Conservation (phyloP, 2,113 vertebrate genomes). For the Chitala chitala region DNA sequence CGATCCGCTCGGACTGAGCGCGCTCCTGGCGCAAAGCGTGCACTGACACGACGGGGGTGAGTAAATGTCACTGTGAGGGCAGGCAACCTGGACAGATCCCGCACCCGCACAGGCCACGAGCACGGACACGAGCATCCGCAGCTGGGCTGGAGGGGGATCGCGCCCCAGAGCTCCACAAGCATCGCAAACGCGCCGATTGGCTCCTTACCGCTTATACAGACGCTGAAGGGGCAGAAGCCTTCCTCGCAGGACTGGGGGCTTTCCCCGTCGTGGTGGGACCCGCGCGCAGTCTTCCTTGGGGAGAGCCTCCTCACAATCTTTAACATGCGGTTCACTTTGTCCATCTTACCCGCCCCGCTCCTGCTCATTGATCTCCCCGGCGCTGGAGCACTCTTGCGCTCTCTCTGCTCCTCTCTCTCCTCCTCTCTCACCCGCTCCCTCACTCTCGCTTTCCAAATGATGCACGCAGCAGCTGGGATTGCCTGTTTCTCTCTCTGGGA, state of each 20-base stretch:
- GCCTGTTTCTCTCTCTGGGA: neutral
- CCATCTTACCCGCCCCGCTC: neutral
- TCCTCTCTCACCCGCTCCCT: neutral
- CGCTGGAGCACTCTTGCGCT: neutral
- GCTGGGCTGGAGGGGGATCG: neutral
- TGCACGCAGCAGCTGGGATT: neutral
- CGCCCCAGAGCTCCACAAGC: neutral
- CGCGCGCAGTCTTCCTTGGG: conserved; percentile 56
- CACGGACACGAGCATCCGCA: neutral
- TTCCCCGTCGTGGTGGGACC: conserved; percentile 57
- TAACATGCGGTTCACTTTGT: conserved; percentile 23
- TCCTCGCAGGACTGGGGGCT: conserved; percentile 57
- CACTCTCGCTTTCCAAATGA: conserved; percentile 3
- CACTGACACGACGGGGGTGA: neutral
- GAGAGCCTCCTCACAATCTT: conserved; percentile 64
- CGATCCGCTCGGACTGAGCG: no score
- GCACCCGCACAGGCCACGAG: neutral
- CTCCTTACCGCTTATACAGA: conserved; percentile 64
- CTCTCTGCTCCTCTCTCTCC: conserved; percentile 1
- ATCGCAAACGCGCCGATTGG: neutral
- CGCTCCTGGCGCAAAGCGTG: neutral
- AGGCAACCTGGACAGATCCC: neutral
- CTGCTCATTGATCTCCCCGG: neutral
- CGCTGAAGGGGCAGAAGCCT: conserved; percentile 60
- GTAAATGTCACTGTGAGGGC: neutral